These are phyloP conservation scores for Eulemur mongoz DNA, from an alignment of 2,797 vertebrate species.

Conservation along the genomic window DNA sequence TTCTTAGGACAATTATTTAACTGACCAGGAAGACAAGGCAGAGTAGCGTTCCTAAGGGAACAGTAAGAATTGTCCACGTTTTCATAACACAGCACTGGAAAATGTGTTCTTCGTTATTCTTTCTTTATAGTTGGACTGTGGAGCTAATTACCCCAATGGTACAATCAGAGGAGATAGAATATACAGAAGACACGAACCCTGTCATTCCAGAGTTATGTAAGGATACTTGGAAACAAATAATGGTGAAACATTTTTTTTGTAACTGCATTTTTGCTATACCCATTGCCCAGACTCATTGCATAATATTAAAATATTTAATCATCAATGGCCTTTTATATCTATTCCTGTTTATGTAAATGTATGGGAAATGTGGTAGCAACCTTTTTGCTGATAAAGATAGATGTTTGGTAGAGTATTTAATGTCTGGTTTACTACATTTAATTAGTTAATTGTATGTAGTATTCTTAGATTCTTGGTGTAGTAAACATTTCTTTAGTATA, in stretches of 20 bases:
- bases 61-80: neutral
- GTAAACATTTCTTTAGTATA: neutral
- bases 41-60: neutral
- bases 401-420: neutral
- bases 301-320: neutral
- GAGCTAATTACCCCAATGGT: neutral
- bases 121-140: neutral
- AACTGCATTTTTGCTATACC: neutral
- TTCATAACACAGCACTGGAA: neutral
- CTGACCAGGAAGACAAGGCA: neutral
- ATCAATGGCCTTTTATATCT: neutral
- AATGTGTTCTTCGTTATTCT: neutral
- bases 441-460: neutral
- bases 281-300: neutral
- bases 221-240: neutral
- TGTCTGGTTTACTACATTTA: neutral
- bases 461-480: neutral
- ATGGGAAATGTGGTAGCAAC: neutral
- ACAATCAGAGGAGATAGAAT: neutral
- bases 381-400: neutral
- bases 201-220: neutral
- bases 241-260: neutral
- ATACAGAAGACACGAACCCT: neutral
- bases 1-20: neutral
- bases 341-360: neutral